Evolutionary conservation across 2,797 vertebrate genomes (phyloP).

Genomic region (Enteromius mattozi): DNA sequence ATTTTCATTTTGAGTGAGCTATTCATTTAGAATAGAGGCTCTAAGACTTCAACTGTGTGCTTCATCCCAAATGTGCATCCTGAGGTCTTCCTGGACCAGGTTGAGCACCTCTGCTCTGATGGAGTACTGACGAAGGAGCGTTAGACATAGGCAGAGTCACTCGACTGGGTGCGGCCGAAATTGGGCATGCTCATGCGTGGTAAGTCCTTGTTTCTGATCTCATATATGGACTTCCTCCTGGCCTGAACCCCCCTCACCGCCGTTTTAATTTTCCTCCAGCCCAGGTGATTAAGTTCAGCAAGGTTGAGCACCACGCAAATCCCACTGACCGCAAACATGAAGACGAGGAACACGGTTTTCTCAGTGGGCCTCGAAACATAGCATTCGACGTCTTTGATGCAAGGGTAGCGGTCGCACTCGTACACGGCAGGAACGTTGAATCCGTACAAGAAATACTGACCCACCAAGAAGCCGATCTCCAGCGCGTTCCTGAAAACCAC

Average conservation of each 20-base stretch:
- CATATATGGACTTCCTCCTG: conserved; percentile 91
- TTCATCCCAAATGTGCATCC: conserved; percentile 2
- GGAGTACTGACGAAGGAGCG: conserved; percentile 31
- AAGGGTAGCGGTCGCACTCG: conserved; percentile 91
- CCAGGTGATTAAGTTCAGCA: conserved; percentile 92
- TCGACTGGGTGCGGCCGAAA: conserved; percentile 92
- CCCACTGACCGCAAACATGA: conserved; percentile 94
- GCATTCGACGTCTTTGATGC: conserved; percentile 93
- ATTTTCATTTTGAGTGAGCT: not conserved
- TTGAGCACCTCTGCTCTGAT: not conserved
- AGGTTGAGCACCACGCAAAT: conserved; percentile 91
- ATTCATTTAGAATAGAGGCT: not conserved
- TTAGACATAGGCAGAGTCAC: conserved; percentile 93
- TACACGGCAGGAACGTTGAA: conserved; percentile 90
- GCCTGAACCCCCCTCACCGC: conserved; percentile 90
- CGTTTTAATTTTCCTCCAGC: conserved; percentile 93
- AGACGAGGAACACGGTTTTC: conserved; percentile 92
- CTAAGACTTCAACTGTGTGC: too few species aligned
- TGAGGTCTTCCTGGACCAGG: not conserved
- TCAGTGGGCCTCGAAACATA: conserved; percentile 93
- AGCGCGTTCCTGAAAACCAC: conserved; percentile 93
- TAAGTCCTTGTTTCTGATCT: conserved; percentile 92
- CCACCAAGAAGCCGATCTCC: conserved; percentile 92
- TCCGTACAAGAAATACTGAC: conserved; percentile 92
- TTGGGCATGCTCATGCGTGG: conserved; percentile 91